phyloP scores from a whole-genome alignment of 2,888 invertebrate genomes.

The Loripinus fragilis region DNA sequence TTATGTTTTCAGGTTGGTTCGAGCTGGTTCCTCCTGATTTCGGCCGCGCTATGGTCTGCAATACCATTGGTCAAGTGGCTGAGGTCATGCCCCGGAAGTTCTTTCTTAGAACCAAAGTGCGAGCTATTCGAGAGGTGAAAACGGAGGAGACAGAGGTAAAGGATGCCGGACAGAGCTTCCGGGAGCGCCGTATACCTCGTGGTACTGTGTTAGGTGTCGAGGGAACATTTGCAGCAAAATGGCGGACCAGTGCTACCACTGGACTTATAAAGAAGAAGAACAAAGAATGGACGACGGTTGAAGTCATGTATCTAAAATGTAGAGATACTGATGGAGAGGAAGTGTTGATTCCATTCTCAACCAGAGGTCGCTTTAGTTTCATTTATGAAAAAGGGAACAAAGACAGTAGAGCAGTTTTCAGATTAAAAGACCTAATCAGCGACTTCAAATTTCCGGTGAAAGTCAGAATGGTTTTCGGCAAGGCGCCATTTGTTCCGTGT shows the following conservation, averaged over 20 bases:
- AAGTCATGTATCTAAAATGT: slow-evolving; percentile 75
- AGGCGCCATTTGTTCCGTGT: slow-evolving; percentile 75
- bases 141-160: slow-evolving; percentile 24
- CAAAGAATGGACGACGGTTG: slow-evolving; percentile 70
- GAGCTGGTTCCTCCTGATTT: slow-evolving; percentile 77
- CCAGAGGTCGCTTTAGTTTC: slow-evolving; percentile 74
- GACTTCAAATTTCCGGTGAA: slow-evolving; percentile 73
- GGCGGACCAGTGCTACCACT: slow-evolving; percentile 72
- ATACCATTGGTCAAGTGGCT: slow-evolving; percentile 71
- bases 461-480: slow-evolving; percentile 76
- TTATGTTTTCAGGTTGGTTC: slow-evolving; percentile 77
- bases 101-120: slow-evolving; percentile 73
- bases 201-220: slow-evolving; percentile 69
- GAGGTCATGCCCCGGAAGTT: slow-evolving; percentile 72
- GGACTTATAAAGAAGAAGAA: slow-evolving; percentile 72
- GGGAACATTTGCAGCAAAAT: slow-evolving; percentile 74
- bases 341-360: slow-evolving; percentile 69
- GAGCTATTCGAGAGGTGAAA: slow-evolving; percentile 58
- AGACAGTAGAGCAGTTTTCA: slow-evolving; percentile 69
- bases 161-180: slow-evolving; percentile 60
- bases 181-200: slow-evolving; percentile 70
- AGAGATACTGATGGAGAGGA: slow-evolving; percentile 67
- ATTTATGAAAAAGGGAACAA: slow-evolving; percentile 70
- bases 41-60: slow-evolving; percentile 65
- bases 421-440: slow-evolving; percentile 73